Percentiles rank a stretch among this genome's conserved stretches.
Evolutionary conservation across 1,140 invertebrate genomes (phyloP).

Genomic region (Telenomus remus): DNA sequence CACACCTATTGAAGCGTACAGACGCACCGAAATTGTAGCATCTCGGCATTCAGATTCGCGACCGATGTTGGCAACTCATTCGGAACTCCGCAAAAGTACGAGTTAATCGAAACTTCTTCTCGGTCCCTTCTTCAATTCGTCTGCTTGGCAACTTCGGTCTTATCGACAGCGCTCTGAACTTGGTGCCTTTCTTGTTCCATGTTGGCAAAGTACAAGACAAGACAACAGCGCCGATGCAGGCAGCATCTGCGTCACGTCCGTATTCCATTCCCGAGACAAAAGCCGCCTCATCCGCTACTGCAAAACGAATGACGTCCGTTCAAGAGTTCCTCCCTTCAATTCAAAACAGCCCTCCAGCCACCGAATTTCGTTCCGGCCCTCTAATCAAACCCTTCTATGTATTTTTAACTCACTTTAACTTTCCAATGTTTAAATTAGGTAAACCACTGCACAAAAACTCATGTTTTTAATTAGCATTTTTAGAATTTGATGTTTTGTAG

Average conservation of each 20-base stretch:
- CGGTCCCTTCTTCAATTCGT: constrained; percentile 40
- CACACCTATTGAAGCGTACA: constrained; percentile 20
- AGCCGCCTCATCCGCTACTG: constrained; percentile 52
- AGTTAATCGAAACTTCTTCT: constrained; percentile 70
- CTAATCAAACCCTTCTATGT: constrained; percentile 20
- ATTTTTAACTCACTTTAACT: no score
- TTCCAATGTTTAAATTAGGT: no score
- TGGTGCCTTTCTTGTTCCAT: constrained; percentile 58
- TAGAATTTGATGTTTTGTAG: no score
- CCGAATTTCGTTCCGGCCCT: constrained; percentile 32
- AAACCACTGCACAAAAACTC: no score
- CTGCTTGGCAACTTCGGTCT: constrained; percentile 40
- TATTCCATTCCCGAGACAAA: constrained; percentile 58
- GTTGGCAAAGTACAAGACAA: constrained; percentile 49
- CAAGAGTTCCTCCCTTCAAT: constrained; percentile 42
- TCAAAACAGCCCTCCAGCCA: constrained; percentile 39
- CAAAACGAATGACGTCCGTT: constrained; percentile 58
- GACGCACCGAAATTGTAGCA: constrained; percentile 40
- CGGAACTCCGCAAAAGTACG: constrained; percentile 61
- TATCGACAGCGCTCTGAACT: constrained; percentile 49
- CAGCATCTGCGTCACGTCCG: constrained; percentile 58
- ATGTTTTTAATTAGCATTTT: no score
- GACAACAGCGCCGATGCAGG: constrained; percentile 43
- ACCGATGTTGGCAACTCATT: constrained; percentile 60
- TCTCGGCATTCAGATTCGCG: constrained; percentile 44